Evolutionary conservation across 1,140 invertebrate genomes (phyloP).

Genomic region (Sycophila sp.): DNA sequence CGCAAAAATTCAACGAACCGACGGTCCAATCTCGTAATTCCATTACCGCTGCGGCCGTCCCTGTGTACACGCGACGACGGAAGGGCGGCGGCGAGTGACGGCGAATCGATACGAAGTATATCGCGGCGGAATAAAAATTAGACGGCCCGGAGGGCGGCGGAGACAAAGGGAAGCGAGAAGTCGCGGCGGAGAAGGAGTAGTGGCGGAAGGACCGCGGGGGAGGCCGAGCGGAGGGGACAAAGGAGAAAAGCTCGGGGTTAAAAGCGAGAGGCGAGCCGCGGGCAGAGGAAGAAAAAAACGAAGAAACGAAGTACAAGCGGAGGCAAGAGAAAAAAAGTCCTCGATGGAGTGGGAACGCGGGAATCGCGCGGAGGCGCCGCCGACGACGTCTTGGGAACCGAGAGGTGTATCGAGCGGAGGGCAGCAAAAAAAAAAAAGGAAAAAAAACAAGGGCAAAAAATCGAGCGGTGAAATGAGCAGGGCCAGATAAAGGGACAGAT

Average conservation of each 20-base stretch:
- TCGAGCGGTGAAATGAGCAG: constrained; percentile 38
- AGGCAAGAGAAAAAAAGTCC: no score
- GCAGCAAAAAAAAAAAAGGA: neutral
- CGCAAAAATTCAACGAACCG: constrained; percentile 37
- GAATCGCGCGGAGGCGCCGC: no score
- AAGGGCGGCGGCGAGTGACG: neutral
- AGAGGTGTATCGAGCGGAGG: neutral
- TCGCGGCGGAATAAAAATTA: constrained; percentile 34
- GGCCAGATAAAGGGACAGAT: constrained; percentile 35
- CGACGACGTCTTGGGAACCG: constrained; percentile 36
- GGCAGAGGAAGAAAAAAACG: constrained; percentile 20
- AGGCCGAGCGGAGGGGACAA: constrained; percentile 6
- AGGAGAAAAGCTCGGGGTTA: constrained; percentile 27
- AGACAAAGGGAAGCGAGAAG: constrained; percentile 30
- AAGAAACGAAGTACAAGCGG: neutral
- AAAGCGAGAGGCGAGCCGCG: no score
- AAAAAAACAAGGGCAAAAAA: constrained; percentile 38
- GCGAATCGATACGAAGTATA: constrained; percentile 24
- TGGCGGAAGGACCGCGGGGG: no score
- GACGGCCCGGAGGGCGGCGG: constrained; percentile 4
- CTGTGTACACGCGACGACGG: neutral
- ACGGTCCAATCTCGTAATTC: constrained; percentile 36
- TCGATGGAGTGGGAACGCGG: no score
- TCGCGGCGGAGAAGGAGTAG: no score
- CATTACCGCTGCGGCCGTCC: constrained; percentile 12